Percentiles rank a stretch among this genome's conserved stretches.
Conservation (phyloP, 2,797 vertebrate genomes). For the Semaprochilodus insignis region DNA sequence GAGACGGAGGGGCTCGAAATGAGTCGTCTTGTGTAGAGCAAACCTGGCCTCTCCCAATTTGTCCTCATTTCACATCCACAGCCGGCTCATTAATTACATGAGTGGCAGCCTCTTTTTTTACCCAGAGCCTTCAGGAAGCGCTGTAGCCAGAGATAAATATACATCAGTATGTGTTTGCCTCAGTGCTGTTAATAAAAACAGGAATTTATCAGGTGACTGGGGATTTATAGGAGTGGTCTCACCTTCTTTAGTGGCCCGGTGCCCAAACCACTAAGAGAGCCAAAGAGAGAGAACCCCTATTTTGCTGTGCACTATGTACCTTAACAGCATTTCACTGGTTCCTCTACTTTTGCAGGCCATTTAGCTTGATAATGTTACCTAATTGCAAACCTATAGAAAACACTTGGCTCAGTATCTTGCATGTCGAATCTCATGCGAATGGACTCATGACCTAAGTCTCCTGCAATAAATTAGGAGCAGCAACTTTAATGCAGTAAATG, state of each 20-base stretch:
- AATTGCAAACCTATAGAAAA: too few relatives aligned
- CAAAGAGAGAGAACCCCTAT: background rate
- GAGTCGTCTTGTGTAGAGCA: slow-evolving; percentile 20
- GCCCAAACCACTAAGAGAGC: slow-evolving; percentile 18
- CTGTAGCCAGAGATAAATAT: slow-evolving; percentile 51
- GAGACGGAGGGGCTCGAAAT: slow-evolving; percentile 26
- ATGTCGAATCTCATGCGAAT: too few relatives aligned
- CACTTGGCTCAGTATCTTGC: too few relatives aligned
- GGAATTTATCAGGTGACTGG: slow-evolving; percentile 62
- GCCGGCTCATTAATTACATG: slow-evolving; percentile 46
- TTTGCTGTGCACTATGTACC: background rate
- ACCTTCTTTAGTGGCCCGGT: slow-evolving; percentile 56
- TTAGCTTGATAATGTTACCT: too few relatives aligned
- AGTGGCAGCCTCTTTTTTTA: slow-evolving; percentile 43
- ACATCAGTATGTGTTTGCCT: slow-evolving; percentile 53
- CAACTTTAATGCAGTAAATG: too few relatives aligned
- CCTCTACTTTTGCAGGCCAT: too few relatives aligned
- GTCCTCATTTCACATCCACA: slow-evolving; percentile 51
- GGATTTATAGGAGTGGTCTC: slow-evolving; percentile 57
- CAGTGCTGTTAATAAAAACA: slow-evolving; percentile 55
- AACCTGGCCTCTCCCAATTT: slow-evolving; percentile 36
- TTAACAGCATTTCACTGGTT: background rate
- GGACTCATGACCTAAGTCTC: too few relatives aligned
- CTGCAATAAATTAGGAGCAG: too few relatives aligned
- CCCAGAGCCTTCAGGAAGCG: slow-evolving; percentile 49